Evolutionary conservation across 2,113 vertebrate species (phyloP).

Genomic region (Cavia aperea): DNA sequence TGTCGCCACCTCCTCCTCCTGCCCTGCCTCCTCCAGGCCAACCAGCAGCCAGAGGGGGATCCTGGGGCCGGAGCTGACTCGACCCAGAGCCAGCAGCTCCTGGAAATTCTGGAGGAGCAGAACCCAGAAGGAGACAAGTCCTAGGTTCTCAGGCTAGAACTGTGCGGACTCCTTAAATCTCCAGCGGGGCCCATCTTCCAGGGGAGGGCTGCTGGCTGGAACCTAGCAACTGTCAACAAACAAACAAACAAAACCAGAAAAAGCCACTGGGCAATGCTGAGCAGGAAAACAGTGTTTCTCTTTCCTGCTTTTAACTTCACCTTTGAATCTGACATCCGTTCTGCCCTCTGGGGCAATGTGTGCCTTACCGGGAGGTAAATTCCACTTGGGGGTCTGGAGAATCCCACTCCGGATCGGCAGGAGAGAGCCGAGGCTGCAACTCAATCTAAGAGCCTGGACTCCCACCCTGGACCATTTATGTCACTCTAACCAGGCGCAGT

Average conservation of each 20-base stretch:
- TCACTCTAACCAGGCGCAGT: not conserved
- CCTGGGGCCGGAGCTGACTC: not conserved
- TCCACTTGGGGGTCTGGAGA: not conserved
- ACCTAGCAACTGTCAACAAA: conserved; percentile 8
- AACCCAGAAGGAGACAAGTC: not conserved
- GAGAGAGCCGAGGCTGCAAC: not conserved
- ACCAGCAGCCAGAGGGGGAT: not conserved
- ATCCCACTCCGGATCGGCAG: not conserved
- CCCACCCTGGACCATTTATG: not conserved
- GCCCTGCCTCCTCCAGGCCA: conserved; percentile 19
- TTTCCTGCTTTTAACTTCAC: conserved; percentile 14
- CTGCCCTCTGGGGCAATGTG: not conserved
- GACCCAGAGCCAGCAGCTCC: not conserved
- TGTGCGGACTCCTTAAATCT: not conserved
- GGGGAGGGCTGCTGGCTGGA: not conserved
- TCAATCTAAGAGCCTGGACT: not conserved
- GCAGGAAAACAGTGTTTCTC: not conserved
- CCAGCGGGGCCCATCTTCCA: not conserved
- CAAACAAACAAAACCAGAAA: not conserved
- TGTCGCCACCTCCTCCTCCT: conserved; percentile 74
- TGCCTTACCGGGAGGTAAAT: not conserved
- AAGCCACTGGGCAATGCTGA: not conserved
- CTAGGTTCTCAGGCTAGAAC: not conserved
- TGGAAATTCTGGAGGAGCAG: not conserved
- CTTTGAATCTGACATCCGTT: not conserved